phyloP scores from a whole-genome alignment of 2,888 invertebrate genomes.

The Antheraea yamamai region DNA sequence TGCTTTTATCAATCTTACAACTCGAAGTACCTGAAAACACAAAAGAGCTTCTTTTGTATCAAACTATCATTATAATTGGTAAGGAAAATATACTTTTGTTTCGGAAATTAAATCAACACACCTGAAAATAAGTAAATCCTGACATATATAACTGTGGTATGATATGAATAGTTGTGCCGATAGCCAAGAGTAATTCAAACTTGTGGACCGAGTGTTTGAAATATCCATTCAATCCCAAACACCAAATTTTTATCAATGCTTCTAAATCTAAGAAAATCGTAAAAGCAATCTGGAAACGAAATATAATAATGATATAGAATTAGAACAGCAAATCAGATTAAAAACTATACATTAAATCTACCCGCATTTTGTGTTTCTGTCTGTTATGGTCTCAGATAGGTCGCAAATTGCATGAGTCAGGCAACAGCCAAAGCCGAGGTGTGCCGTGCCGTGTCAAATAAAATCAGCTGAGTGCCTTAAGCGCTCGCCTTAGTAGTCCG shows the following conservation, averaged over 20 bases:
- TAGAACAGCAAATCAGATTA: background rate
- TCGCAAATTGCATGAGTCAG: no score
- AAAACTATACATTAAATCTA: background rate
- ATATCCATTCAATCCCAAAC: slow-evolving; percentile 97
- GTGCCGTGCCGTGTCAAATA: no score
- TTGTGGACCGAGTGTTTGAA: slow-evolving; percentile 98
- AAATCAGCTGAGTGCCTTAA: no score
- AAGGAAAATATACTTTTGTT: background rate
- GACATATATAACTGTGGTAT: slow-evolving; percentile 96
- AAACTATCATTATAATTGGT: background rate
- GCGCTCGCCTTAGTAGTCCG: no score
- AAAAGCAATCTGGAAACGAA: slow-evolving; percentile 88
- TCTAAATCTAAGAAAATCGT: slow-evolving; percentile 97
- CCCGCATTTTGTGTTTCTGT: no score
- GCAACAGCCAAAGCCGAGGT: no score
- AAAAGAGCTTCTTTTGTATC: background rate
- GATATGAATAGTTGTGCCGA: slow-evolving; percentile 96
- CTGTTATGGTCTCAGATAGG: no score
- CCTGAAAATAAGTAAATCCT: slow-evolving; percentile 98
- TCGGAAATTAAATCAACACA: slow-evolving; percentile 48
- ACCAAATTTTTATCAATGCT: slow-evolving; percentile 98
- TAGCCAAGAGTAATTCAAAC: slow-evolving; percentile 95
- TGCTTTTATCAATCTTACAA: slow-evolving; percentile 97
- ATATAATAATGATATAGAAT: background rate
- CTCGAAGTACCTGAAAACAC: slow-evolving; percentile 90